phyloP scores from a whole-genome alignment of 1,140 invertebrate species.

The Odontomachus brunneus region DNA sequence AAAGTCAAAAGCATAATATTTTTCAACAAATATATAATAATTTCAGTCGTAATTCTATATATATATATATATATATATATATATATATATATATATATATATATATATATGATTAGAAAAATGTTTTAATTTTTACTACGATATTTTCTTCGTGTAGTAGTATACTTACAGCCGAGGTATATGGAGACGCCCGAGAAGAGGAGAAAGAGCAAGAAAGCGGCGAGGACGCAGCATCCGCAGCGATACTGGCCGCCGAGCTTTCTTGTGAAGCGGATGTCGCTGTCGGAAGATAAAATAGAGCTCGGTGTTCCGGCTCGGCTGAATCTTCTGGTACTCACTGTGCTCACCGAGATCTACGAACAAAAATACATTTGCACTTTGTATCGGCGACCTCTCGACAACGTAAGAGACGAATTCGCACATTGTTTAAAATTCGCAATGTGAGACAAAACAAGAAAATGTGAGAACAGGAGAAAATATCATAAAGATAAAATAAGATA shows the following conservation, averaged over 20 bases:
- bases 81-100: too few relatives aligned
- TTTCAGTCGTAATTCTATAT: too few relatives aligned
- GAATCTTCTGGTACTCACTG: constrained; percentile 84
- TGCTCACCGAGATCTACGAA: constrained; percentile 84
- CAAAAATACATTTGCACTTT: background rate
- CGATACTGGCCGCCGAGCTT: constrained; percentile 92
- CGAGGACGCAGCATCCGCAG: constrained; percentile 93
- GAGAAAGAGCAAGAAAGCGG: constrained; percentile 92
- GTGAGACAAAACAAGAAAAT: too few relatives aligned
- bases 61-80: too few relatives aligned
- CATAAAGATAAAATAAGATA: background rate
- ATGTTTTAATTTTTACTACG: too few relatives aligned
- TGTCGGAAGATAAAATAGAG: constrained; percentile 93
- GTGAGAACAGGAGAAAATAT: too few relatives aligned
- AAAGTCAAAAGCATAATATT: too few relatives aligned
- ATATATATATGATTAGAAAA: too few relatives aligned
- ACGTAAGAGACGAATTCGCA: background rate
- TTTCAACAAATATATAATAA: too few relatives aligned
- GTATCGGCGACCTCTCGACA: background rate
- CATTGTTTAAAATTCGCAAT: too few relatives aligned
- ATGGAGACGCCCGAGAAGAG: constrained; percentile 92
- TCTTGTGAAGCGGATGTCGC: constrained; percentile 93
- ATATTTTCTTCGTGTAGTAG: too few relatives aligned
- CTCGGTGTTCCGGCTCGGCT: constrained; percentile 88
- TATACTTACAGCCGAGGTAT: constrained; percentile 94